A percentile compares a stretch with the other conserved stretches of the same genome.
phyloP scores from a whole-genome alignment of 2,888 invertebrate species.

The Lepidocyrtinus sp. region DNA sequence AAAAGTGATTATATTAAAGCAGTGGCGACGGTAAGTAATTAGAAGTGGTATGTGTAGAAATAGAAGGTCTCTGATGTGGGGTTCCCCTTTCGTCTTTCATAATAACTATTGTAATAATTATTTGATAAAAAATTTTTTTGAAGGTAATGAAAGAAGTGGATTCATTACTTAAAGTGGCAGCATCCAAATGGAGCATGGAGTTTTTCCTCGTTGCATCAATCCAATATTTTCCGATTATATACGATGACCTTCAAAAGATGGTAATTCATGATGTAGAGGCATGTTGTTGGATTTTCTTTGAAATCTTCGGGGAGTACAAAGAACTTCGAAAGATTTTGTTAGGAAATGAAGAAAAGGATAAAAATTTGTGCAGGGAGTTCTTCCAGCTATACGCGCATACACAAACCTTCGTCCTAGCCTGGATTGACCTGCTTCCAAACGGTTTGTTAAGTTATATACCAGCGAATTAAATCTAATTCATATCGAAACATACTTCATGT shows the following conservation, averaged over 20 bases:
- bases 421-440: conserved; percentile 45
- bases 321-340: conserved; percentile 56
- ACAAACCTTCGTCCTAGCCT: conserved; percentile 60
- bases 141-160: conserved; percentile 65
- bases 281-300: conserved; percentile 57
- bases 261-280: conserved; percentile 67
- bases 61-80: too few species aligned
- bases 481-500: too few species aligned
- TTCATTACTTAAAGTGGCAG: conserved; percentile 49
- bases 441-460: not conserved
- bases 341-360: conserved; percentile 49
- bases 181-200: conserved; percentile 59
- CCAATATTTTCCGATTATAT: conserved; percentile 63
- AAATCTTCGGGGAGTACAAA: conserved; percentile 50
- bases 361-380: conserved; percentile 55
- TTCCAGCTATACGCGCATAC: conserved; percentile 64
- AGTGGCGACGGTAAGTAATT: conserved; percentile 9
- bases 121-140: too few species aligned
- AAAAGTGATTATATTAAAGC: conserved; percentile 29
- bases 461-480: too few species aligned
- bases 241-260: conserved; percentile 68
- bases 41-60: too few species aligned
- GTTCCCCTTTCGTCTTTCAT: too few species aligned
- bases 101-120: too few species aligned
- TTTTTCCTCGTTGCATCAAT: conserved; percentile 62